Conservation (phyloP, 1,140 invertebrate genomes). For the Holotrichia oblita region DNA sequence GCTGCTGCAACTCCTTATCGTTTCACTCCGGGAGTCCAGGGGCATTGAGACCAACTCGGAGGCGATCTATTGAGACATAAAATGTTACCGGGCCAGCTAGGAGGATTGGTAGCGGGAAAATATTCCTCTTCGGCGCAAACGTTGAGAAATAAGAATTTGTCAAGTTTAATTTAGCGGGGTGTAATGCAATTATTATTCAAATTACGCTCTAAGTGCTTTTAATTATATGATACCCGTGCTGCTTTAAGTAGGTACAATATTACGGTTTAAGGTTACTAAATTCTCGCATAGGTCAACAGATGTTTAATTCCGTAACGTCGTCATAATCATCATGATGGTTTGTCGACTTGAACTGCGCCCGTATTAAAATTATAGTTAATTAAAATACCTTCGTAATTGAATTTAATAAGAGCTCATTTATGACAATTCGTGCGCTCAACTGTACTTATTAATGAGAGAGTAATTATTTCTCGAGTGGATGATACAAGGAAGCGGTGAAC, state of each 20-base stretch:
- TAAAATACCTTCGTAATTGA: slow-evolving; percentile 33
- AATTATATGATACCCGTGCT: slow-evolving; percentile 40
- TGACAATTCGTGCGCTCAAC: slow-evolving; percentile 20
- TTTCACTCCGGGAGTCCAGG: background rate
- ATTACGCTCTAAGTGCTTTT: slow-evolving; percentile 40
- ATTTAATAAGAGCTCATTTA: slow-evolving; percentile 6
- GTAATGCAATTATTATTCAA: slow-evolving; percentile 37
- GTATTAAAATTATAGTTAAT: slow-evolving; percentile 29
- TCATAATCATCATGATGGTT: too few relatives aligned
- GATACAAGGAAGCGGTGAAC: too few relatives aligned
- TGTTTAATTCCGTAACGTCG: slow-evolving; percentile 12
- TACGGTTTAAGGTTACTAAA: slow-evolving; percentile 39
- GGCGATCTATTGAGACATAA: background rate
- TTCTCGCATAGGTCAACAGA: slow-evolving; percentile 38
- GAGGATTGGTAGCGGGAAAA: background rate
- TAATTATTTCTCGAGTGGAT: background rate
- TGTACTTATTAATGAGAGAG: slow-evolving; percentile 10
- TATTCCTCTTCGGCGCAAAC: background rate
- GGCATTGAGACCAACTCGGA: too few relatives aligned
- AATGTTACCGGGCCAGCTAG: background rate
- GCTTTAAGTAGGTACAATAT: slow-evolving; percentile 40
- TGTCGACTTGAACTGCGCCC: background rate
- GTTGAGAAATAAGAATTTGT: slow-evolving; percentile 17
- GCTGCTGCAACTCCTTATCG: background rate
- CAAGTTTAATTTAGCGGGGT: slow-evolving; percentile 8